Percentiles rank a stretch among this genome's conserved stretches.
Evolutionary conservation across 1,140 invertebrate genomes (phyloP).

Genomic region (Ditylenchus dipsaci): DNA sequence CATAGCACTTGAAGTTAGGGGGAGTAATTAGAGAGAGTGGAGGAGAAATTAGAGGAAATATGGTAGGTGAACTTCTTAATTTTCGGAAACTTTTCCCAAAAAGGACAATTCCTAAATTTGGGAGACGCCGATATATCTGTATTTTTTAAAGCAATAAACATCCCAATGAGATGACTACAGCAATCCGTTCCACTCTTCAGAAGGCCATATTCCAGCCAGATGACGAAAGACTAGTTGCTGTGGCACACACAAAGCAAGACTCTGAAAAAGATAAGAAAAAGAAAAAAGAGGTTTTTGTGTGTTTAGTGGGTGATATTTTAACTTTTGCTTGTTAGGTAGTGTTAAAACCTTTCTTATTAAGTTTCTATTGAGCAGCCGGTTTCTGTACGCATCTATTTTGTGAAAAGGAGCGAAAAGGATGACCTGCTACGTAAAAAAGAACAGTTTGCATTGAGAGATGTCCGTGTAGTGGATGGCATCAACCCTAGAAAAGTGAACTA

Average conservation of each 20-base stretch:
- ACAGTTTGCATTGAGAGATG: slow-evolving; percentile 31
- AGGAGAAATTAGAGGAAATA: too few relatives aligned
- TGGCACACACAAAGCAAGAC: slow-evolving; percentile 59
- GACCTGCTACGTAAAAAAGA: slow-evolving; percentile 41
- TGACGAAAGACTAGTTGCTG: slow-evolving; percentile 59
- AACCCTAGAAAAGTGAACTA: slow-evolving; percentile 30
- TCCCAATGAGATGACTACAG: slow-evolving; percentile 31
- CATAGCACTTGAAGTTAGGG: too few relatives aligned
- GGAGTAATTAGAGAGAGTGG: too few relatives aligned
- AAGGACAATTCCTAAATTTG: too few relatives aligned
- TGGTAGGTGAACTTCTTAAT: too few relatives aligned
- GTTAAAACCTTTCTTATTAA: slow-evolving; percentile 25
- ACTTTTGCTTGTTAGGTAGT: neutral
- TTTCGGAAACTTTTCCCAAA: too few relatives aligned
- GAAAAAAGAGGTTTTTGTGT: slow-evolving; percentile 56
- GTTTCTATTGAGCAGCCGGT: slow-evolving; percentile 40
- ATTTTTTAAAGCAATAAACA: neutral
- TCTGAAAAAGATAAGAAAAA: slow-evolving; percentile 42
- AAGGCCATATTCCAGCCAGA: slow-evolving; percentile 59
- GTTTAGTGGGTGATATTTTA: slow-evolving; percentile 59
- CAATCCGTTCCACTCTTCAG: slow-evolving; percentile 56
- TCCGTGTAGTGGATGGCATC: slow-evolving; percentile 42
- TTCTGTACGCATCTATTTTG: slow-evolving; percentile 31
- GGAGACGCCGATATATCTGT: too few relatives aligned
- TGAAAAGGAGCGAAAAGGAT: slow-evolving; percentile 31